Conservation (phyloP, 2,888 invertebrate genomes). For the Troilus luridus region DNA sequence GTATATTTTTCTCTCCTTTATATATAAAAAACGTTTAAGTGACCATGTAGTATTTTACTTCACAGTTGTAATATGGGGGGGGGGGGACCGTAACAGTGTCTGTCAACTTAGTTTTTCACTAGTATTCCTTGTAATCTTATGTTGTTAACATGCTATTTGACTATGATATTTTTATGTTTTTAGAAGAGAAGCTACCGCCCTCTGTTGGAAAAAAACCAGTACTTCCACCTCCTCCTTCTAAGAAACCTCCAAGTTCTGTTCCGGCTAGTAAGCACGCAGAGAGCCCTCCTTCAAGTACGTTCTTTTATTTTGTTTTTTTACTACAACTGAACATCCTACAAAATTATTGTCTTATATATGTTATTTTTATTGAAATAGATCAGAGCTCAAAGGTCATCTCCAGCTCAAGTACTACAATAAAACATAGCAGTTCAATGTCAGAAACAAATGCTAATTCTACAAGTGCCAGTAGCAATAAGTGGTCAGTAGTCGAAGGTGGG, state of each 20-base stretch:
- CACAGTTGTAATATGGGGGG: too few species aligned
- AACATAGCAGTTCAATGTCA: slow-evolving; percentile 11
- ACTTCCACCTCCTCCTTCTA: slow-evolving; percentile 67
- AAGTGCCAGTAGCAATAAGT: slow-evolving; percentile 54
- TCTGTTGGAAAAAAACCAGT: slow-evolving; percentile 67
- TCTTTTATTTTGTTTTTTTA: background rate
- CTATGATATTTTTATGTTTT: background rate
- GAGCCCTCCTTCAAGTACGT: slow-evolving; percentile 56
- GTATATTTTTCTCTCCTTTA: too few species aligned
- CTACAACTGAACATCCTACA: background rate
- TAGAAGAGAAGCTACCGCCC: slow-evolving; percentile 66
- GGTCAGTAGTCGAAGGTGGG: slow-evolving; percentile 60
- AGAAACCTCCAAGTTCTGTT: slow-evolving; percentile 66
- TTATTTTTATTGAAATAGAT: background rate
- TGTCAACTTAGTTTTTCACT: background rate
- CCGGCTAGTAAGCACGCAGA: slow-evolving; percentile 47
- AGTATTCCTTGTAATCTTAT: background rate
- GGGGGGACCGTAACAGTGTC: background rate
- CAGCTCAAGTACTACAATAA: slow-evolving; percentile 53
- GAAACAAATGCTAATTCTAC: slow-evolving; percentile 23
- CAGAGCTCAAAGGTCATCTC: slow-evolving; percentile 25
- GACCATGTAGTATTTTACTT: too few species aligned
- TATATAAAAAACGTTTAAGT: too few species aligned
- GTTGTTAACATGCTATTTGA: background rate
- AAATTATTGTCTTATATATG: background rate